These are phyloP conservation scores for Zelleria hepariella DNA, from an alignment of 2,888 invertebrate species.

Conservation along the genomic window DNA sequence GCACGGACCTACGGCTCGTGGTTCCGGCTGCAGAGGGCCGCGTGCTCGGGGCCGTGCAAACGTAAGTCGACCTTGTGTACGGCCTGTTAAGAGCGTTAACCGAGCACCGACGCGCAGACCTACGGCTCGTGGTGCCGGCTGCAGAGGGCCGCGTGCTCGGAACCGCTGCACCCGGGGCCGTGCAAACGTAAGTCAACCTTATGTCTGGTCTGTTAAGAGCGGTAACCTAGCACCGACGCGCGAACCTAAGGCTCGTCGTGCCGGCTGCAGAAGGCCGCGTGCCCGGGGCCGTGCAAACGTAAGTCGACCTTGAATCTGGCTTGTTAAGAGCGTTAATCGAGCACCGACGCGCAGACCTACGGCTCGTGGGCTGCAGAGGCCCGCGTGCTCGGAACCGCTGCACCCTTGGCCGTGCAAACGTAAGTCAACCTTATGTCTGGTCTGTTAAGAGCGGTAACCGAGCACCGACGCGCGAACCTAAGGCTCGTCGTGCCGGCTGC, in stretches of 20 bases:
- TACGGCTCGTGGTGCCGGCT: constrained; percentile 87
- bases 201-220: background rate
- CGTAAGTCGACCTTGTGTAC: constrained; percentile 23
- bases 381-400: constrained; percentile 78
- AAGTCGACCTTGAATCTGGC: background rate
- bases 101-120: constrained; percentile 77
- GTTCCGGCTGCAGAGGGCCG: constrained; percentile 84
- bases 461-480: no score
- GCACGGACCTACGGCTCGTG: constrained; percentile 81
- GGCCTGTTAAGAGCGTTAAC: background rate
- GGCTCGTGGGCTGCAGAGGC: no score
- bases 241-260: no score
- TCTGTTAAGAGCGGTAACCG: background rate
- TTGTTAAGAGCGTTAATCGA: no score
- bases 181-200: constrained; percentile 53
- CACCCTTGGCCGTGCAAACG: constrained; percentile 77
- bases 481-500: constrained; percentile 67
- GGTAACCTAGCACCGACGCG: no score
- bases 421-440: constrained; percentile 13
- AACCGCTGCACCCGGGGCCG: constrained; percentile 74
- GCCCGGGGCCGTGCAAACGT: constrained; percentile 77
- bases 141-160: constrained; percentile 78
- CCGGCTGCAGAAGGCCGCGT: constrained; percentile 77
- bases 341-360: no score
- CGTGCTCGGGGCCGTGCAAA: constrained; percentile 79